Percentiles rank a stretch among this genome's conserved stretches.
These are phyloP conservation scores for Gambelia wislizenii DNA, from an alignment of 2,797 vertebrate genomes.

Conservation along the genomic window DNA sequence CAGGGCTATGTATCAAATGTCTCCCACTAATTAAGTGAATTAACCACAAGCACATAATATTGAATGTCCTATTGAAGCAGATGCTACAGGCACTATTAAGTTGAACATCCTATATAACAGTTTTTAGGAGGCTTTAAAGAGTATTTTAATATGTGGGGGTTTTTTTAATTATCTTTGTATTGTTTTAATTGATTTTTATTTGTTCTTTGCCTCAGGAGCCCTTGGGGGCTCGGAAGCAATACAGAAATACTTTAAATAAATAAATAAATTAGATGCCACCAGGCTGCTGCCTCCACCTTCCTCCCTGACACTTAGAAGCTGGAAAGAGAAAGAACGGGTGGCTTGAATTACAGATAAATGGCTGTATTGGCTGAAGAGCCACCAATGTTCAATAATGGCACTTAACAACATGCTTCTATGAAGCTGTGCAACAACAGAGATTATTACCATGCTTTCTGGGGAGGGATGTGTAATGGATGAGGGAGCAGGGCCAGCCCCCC, in stretches of 20 bases:
- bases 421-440: slow-evolving; percentile 29
- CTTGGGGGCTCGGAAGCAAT: too few species aligned
- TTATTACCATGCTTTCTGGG: slow-evolving; percentile 25
- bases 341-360: neutral
- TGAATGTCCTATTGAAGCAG: neutral
- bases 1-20: neutral
- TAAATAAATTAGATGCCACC: neutral
- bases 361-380: neutral
- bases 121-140: too few species aligned
- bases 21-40: neutral
- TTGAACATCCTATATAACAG: neutral
- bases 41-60: neutral
- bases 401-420: slow-evolving; percentile 7
- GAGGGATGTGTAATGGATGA: neutral
- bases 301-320: neutral
- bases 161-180: too few species aligned
- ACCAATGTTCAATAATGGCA: neutral
- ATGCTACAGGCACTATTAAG: neutral
- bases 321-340: neutral
- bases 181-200: too few species aligned
- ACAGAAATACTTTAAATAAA: too few species aligned
- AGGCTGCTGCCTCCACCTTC: neutral
- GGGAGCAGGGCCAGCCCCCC: neutral
- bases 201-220: too few species aligned
- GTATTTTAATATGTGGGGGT: too few species aligned